Conservation (phyloP, 2,888 invertebrate species). For the Mylabris sibirica region DNA sequence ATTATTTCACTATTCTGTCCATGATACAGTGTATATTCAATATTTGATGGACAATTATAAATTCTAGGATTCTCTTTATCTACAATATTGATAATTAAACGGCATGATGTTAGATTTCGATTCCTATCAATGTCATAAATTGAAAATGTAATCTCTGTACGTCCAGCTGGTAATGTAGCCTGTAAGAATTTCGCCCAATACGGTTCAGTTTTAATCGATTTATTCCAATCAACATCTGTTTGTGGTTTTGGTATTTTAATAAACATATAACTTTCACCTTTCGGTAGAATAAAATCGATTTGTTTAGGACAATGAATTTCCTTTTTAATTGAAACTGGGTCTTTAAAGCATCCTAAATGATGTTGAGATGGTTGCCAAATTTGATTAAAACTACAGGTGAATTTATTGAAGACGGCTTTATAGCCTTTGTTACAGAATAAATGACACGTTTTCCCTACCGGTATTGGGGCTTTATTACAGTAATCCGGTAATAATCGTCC, state of each 20-base stretch:
- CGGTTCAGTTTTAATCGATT: conserved; percentile 68
- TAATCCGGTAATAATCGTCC: conserved; percentile 65
- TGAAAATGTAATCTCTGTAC: conserved; percentile 67
- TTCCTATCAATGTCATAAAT: conserved; percentile 64
- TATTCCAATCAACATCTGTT: conserved; percentile 73
- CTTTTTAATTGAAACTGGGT: conserved; percentile 49
- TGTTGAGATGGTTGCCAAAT: conserved; percentile 49
- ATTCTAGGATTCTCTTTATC: conserved; percentile 67
- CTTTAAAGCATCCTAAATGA: conserved; percentile 41
- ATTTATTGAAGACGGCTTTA: conserved; percentile 49
- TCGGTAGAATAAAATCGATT: conserved; percentile 66
- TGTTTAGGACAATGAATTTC: conserved; percentile 71
- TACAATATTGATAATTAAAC: conserved; percentile 67
- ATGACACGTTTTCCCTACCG: conserved; percentile 62
- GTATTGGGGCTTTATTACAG: conserved; percentile 62
- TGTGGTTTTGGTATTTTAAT: conserved; percentile 66
- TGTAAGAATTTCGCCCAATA: conserved; percentile 69
- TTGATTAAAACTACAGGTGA: conserved; percentile 48
- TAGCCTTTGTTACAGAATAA: conserved; percentile 64
- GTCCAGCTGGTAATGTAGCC: conserved; percentile 67
- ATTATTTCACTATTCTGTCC: conserved; percentile 66
- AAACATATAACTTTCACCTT: conserved; percentile 61
- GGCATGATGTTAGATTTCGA: conserved; percentile 63
- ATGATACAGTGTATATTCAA: conserved; percentile 65
- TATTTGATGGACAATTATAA: conserved; percentile 68